These are phyloP conservation scores for Mormyrus lacerda DNA, from an alignment of 2,113 vertebrate genomes.

Conservation along the genomic window DNA sequence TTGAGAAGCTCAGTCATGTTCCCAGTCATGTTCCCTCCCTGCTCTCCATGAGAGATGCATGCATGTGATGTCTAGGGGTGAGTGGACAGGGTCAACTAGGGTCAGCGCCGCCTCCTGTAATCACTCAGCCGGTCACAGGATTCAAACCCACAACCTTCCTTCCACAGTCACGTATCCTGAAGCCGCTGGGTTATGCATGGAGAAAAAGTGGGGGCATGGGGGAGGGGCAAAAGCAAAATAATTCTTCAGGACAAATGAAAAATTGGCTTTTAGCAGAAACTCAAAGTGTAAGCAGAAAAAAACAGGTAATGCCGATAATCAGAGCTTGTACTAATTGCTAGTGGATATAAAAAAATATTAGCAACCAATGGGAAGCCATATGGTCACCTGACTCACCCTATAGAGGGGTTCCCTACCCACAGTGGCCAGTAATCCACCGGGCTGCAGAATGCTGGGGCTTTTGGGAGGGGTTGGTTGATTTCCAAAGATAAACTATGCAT, in stretches of 20 bases:
- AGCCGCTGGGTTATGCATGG: not conserved
- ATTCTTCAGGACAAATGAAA: not conserved
- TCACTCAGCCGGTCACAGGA: not conserved
- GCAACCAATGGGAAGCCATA: not conserved
- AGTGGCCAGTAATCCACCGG: not conserved
- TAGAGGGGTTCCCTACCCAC: not conserved
- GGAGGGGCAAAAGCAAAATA: not conserved
- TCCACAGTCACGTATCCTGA: not conserved
- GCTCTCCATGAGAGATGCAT: not conserved
- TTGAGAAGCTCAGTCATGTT: not conserved
- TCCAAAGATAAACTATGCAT: not conserved
- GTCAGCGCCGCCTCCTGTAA: not conserved
- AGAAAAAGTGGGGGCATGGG: not conserved
- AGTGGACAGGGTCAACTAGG: not conserved
- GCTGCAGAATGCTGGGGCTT: not conserved
- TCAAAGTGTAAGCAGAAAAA: not conserved
- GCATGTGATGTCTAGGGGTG: not conserved
- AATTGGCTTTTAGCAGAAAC: not conserved
- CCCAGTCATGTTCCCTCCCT: not conserved
- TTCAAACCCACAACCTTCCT: not conserved
- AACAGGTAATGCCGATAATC: not conserved
- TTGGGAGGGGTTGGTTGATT: not conserved
- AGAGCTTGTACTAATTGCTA: not conserved
- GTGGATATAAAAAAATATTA: not conserved
- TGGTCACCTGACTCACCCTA: not conserved